Base-by-base conservation (phyloP, 2,888 invertebrate genomes). In the Cosmia pyralina region DNA sequence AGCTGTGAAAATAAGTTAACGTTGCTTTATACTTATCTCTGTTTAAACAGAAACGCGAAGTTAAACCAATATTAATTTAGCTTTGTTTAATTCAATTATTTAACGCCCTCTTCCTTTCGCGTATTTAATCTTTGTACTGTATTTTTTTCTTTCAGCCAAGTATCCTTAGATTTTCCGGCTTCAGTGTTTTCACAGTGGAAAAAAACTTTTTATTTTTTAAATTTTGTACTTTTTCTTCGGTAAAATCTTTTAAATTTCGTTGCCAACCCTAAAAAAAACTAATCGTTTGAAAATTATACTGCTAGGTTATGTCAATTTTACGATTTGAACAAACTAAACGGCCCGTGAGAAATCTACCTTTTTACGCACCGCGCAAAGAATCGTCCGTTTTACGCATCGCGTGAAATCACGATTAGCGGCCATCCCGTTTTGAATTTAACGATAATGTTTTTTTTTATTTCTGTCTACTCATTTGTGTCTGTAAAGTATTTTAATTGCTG, bases 291-390 rank as follows among this genome's bases (percentile, higher is more conserved):
- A 85, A 88, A 83, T 84, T 77, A 87, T 80, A 86, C 75, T 77
- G 81, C 74, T 74, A 82, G 80, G 85, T 85, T 85, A 88, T 84
- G 85, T 75, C 80, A 77, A 81, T 85, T 89, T 89, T 86, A 89
- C 84, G 87, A 86, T 79, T 80, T 78, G 65, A 65, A 78, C 59
- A 71, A 69, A 81, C 67, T 73, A 85, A 89, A 88, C 81, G 78
- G 85, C 59, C 74, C 83, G 86, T 87, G 87, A 88, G 86, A 85
- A 85, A 84, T 85, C 69, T 77, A 87, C 85, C 84, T 85, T 88
- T 89, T 89, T 87, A 86, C 69, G 83, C 80, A 63, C 34, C 10
- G 62, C 72, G 76, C 79, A 78, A 78, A 79, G 72, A 79, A 78
- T 78, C 50, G 75, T 65, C 75, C 75, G 72, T 48, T 82, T 83